Evolutionary conservation across 2,113 vertebrate genomes (phyloP), one percentile per base, ranked within the genome.

Genomic region (Catharus fuscescens): DNA sequence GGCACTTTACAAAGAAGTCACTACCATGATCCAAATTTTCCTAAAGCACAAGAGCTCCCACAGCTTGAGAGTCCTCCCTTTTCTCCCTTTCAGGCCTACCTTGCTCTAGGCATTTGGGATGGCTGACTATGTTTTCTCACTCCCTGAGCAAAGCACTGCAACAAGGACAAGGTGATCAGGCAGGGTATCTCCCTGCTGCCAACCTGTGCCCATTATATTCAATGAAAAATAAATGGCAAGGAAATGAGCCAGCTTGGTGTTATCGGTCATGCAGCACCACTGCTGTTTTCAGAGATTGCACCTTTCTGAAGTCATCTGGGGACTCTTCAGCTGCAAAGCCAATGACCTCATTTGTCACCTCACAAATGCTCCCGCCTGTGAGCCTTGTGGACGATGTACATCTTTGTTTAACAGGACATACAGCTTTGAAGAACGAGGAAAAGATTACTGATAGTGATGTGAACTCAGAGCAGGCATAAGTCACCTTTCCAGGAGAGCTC

Each of bases 341-440:
- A 74, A 42, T 86, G 93, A 93, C 72, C 81, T 88, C 76, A 53
- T 97, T 86, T 83, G 80, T 93, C 88, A 93, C 80, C 77, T 80
- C 1, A 0, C 29, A 88, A 94, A 73, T 74, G 79, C 72, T 90
- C 32, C 38, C 67, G 88, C 52, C 79, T 70, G 67, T 80, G 88
- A 85, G 74, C 42, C 52, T 71, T 83, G 74, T 56, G 90, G 60
- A 70, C 26, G 16, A 83, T 71, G 85, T 65, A 82, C 64, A 70
- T 92, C 88, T 95, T 90, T 86, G 88, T 88, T 93, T 80, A 86
- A 93, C 71, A 67, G 78, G 92, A 86, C 64, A 92, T 32, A 18
- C 67, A n/a, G 71, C 85, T 92, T 74, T 93, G 82, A 95, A 88
- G 84, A 79, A 86, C 3, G 19, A 83, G 71, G 56, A 78, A 32